Base-by-base conservation (phyloP, 2,797 vertebrate species). In the Petrocephalus sullivani region DNA sequence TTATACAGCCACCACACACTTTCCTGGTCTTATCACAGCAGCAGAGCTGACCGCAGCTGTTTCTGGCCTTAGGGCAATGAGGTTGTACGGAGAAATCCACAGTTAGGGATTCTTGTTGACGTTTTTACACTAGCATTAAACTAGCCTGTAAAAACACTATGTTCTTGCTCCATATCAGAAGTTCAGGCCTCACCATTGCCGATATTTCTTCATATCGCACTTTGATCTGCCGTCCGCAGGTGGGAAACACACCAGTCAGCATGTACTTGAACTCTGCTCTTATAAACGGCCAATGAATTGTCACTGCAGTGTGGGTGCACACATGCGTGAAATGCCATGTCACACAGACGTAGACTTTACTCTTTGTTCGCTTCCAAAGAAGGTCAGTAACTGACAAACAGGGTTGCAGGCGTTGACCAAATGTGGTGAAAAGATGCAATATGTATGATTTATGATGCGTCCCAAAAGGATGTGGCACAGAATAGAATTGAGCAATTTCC, bases 201-300 rank as follows among this genome's bases (percentile, higher is more conserved):
- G 61, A 61, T 51, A 23, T 82, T 60, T 60, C 85, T 67, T 88
- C 60, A 88, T 46, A 71, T 90, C n/a, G 71, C 56, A 78, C 86
- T 86, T 41, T 87, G 61, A 85, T 37, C 84, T 53, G 53, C 60
- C 49, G 28, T 75, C n/a, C 41, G 53, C 57, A 57, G 51, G 33
- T 86, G 87, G 19, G 12, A 71, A 85, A 16, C 84, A 78, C 41
- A n/a, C 37, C 53, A 78, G 81, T 88, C 90, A 90, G 86, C 84
- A 19, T 86, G 78, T 87, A 89, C 64, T 87, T 75, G 89, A 87
- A 81, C 89, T 89, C 87, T 58, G 60, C 21, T 82, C 82, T 83
- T 82, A 81, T 78, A 57, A 88, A 54, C 85, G 87, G 56, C 49
- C 58, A 82, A 7, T 81, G 78, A 51, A 21, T 41, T 21, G 37